Evolutionary conservation across 1,140 invertebrate genomes (phyloP).

Genomic region (Drosophila novamexicana): DNA sequence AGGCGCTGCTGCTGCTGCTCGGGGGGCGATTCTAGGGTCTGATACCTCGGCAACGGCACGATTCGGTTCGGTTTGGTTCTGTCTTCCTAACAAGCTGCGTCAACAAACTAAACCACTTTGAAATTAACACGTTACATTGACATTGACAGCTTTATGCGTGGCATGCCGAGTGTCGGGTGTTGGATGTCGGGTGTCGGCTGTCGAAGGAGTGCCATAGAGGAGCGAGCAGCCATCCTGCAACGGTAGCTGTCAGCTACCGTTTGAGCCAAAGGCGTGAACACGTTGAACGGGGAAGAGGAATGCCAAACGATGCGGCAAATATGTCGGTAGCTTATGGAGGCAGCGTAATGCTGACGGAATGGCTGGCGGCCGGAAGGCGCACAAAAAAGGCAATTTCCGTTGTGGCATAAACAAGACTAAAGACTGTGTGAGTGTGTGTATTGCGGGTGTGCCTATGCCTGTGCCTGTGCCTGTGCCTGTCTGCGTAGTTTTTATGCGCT

Average conservation of each 20-base stretch:
- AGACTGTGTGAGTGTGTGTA: constrained; percentile 12
- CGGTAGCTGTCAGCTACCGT: constrained; percentile 60
- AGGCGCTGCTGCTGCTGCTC: constrained; percentile 9
- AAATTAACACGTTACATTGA: constrained; percentile 83
- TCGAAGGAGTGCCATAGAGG: constrained; percentile 18
- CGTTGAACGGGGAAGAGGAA: constrained; percentile 3
- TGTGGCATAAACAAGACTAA: constrained; percentile 56
- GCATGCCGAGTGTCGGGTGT: constrained; percentile 70
- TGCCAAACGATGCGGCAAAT: constrained; percentile 61
- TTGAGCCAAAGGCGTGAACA: constrained; percentile 38
- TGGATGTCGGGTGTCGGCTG: constrained; percentile 56
- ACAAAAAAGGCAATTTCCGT: constrained; percentile 79
- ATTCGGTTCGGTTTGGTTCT: constrained; percentile 9
- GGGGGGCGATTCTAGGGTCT: not conserved
- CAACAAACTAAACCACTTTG: constrained; percentile 82
- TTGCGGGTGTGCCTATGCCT: not conserved
- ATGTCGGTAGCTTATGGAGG: constrained; percentile 32
- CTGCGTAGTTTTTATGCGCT: constrained; percentile 53
- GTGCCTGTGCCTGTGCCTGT: constrained; percentile 13
- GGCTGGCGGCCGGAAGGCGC: constrained; percentile 59
- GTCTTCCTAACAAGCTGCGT: constrained; percentile 70
- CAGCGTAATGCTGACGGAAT: constrained; percentile 45
- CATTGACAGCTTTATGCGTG: constrained; percentile 81
- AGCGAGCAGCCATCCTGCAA: constrained; percentile 16
- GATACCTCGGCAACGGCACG: constrained; percentile 9